Evolutionary conservation across 2,888 invertebrate genomes (phyloP), one percentile per base, ranked within the genome.

Genomic region (Apotomis betuletana): DNA sequence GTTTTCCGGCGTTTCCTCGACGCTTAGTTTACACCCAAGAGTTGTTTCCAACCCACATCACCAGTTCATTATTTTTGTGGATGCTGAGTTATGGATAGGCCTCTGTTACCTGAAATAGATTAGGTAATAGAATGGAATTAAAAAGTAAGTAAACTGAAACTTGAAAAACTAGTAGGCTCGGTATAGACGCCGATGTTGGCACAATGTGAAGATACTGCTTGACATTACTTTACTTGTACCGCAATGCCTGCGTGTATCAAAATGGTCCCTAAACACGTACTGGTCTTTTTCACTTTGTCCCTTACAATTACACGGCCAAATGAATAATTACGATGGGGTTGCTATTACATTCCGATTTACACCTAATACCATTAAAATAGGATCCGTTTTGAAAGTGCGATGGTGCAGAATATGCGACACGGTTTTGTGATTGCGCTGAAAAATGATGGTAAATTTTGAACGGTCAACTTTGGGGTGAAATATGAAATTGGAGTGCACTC

Each of bases 211-310:
- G 5, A n/a, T 13, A 63, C 52, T 54, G 41, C 51, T 6, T 63
- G 15, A 10, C 1, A 41, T 5, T 27, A 27, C 1, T 12, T 63
- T 54, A 41, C 15, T 63, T 54, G 38, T 51, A 54, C 54, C 4
- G 41, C 5, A 52, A 3, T 10, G 52, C 0, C 61, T 67, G 71
- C 71, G 71, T 71, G 67, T 62, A 71, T 44, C 41, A 61, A 71
- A 71, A 67, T 44, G 62, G 61, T 67, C 49, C 57, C 61, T 62
- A 54, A 67, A 62, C 71, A 67, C 70, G 67, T 62, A 57, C 58
- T 51, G 57, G 38, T 55, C 65, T 70, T 65, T 65, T 70, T 65
- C 57, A 61, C 55, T 61, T 71, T 67, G 27, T 15, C 55, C 64
- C 38, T 71, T 15, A 51, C 61, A 59, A 67, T 71, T 67, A 67